Evolutionary conservation across 2,888 invertebrate genomes (phyloP).

Genomic region (Hirudinaria manillensis): DNA sequence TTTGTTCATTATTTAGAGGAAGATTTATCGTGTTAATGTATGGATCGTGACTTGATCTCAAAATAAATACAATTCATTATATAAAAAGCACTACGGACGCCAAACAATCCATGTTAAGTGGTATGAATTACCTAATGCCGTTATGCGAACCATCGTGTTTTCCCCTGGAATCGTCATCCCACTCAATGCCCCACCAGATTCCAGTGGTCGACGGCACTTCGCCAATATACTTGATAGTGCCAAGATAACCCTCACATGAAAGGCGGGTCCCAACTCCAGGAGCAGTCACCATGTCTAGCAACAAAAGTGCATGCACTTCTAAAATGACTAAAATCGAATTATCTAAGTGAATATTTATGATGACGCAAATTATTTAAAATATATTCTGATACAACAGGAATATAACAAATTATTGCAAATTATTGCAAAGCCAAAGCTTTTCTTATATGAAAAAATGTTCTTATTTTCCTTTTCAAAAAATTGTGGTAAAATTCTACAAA

Average conservation of each 20-base stretch:
- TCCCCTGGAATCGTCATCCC: conserved; percentile 82
- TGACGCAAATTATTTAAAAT: too few species aligned
- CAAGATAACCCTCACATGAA: background rate
- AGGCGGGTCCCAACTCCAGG: background rate
- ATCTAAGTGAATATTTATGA: too few species aligned
- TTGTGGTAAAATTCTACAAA: too few species aligned
- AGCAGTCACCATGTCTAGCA: background rate
- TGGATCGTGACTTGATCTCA: too few species aligned
- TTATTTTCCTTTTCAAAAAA: too few species aligned
- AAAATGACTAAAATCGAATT: background rate
- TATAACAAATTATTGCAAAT: too few species aligned
- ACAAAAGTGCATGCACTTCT: background rate
- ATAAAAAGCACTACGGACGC: background rate
- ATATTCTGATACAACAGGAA: too few species aligned
- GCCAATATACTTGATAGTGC: conserved; percentile 25
- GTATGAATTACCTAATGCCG: conserved; percentile 61
- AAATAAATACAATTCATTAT: too few species aligned
- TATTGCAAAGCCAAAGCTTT: too few species aligned
- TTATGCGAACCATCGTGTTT: conserved; percentile 85
- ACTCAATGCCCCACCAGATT: conserved; percentile 88
- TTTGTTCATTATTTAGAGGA: too few species aligned
- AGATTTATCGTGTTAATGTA: too few species aligned
- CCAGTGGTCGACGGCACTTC: conserved; percentile 53
- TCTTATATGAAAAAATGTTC: too few species aligned
- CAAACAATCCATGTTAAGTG: background rate